phyloP scores from a whole-genome alignment of 2,113 vertebrate species.

The Petaurus breviceps region DNA sequence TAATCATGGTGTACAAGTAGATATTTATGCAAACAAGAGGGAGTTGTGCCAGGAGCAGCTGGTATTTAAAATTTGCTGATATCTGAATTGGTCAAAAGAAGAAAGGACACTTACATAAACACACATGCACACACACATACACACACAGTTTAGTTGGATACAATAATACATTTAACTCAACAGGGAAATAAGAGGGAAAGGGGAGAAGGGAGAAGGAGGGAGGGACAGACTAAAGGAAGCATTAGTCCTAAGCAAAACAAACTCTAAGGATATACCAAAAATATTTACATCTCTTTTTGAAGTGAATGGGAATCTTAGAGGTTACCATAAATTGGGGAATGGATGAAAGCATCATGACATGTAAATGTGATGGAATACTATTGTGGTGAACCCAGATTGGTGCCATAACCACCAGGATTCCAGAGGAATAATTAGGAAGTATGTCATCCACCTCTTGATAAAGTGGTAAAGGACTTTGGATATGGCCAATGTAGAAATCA shows the following conservation, averaged over 20 bases:
- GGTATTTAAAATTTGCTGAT: too few species aligned
- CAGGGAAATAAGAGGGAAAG: neutral
- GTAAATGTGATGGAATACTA: neutral
- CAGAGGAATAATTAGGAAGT: neutral
- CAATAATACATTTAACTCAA: neutral
- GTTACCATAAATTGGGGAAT: neutral
- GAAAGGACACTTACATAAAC: neutral
- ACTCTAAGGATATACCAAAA: neutral
- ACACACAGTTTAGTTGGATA: neutral
- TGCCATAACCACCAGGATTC: neutral
- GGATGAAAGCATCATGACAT: neutral
- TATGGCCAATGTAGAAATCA: neutral
- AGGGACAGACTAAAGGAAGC: neutral
- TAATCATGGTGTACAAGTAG: too few species aligned
- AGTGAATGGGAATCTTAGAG: neutral
- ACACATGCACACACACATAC: neutral
- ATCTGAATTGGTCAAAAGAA: neutral
- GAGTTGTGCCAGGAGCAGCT: too few species aligned
- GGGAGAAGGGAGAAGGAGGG: neutral
- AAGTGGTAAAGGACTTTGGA: neutral
- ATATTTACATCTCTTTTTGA: neutral
- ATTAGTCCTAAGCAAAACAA: neutral
- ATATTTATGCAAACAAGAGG: too few species aligned
- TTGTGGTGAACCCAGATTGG: neutral
- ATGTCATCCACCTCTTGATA: neutral